These are phyloP conservation scores for Bos taurus DNA, from an alignment of 2,113 vertebrate species.

Conservation along the genomic window DNA sequence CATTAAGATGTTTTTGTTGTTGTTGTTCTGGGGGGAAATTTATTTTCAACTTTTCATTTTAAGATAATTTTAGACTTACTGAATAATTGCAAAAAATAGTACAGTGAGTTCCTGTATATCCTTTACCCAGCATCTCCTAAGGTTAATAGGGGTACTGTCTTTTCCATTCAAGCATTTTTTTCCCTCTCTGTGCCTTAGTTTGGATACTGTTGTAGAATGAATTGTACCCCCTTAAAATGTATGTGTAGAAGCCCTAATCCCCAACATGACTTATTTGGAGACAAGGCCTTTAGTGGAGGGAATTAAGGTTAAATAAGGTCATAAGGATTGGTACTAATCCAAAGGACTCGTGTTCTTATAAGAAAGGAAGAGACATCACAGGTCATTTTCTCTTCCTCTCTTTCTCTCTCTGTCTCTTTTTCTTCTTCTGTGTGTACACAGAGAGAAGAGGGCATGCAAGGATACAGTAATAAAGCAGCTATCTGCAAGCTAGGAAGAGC, in stretches of 20 bases:
- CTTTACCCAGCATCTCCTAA: background rate
- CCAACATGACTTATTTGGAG: background rate
- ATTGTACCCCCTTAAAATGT: background rate
- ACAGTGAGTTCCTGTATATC: background rate
- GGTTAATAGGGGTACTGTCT: background rate
- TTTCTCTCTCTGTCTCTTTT: background rate
- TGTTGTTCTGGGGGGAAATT: slow-evolving; percentile 8
- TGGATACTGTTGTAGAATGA: background rate
- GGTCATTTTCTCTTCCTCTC: background rate
- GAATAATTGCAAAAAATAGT: background rate
- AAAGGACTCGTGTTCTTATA: background rate
- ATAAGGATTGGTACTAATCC: background rate
- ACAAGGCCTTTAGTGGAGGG: background rate
- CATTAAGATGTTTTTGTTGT: background rate
- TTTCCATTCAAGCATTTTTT: background rate
- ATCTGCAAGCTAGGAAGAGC: background rate
- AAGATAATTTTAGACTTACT: slow-evolving; percentile 41
- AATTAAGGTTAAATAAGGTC: background rate
- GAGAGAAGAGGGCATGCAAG: background rate
- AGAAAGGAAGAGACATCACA: background rate
- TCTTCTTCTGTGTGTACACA: background rate
- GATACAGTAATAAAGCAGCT: background rate
- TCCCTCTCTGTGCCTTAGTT: background rate
- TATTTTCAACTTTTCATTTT: slow-evolving; percentile 53
- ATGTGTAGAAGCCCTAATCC: background rate